Evolutionary conservation across 2,888 invertebrate genomes (phyloP).

Genomic region (Oligia latruncula): DNA sequence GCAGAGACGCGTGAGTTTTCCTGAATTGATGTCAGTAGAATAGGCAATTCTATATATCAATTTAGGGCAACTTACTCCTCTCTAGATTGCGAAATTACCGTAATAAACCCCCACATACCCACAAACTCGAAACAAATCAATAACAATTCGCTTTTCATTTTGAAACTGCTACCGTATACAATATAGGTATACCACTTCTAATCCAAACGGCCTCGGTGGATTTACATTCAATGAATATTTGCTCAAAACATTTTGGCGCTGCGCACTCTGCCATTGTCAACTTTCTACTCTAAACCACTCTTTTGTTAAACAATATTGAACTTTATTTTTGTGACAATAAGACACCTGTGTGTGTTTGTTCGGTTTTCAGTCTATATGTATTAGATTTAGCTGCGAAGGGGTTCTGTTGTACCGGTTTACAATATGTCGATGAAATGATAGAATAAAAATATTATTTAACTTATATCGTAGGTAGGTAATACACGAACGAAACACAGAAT

Average conservation of each 20-base stretch:
- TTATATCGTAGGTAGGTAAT: background rate
- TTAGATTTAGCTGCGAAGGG: conserved; percentile 72
- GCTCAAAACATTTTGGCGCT: conserved; percentile 84
- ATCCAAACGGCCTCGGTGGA: conserved; percentile 80
- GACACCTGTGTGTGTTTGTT: conserved; percentile 18
- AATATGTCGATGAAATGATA: conserved; percentile 62
- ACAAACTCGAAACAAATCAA: conserved; percentile 55
- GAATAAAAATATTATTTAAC: conserved; percentile 30
- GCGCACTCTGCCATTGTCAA: conserved; percentile 77
- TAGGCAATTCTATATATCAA: background rate
- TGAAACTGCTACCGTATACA: conserved; percentile 69
- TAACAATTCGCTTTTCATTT: conserved; percentile 65
- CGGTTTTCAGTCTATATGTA: conserved; percentile 65
- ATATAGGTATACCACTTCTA: conserved; percentile 77
- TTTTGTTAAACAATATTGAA: conserved; percentile 63
- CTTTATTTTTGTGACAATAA: conserved; percentile 62
- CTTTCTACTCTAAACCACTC: conserved; percentile 68
- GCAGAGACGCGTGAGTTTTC: background rate
- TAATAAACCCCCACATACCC: conserved; percentile 16
- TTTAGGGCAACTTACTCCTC: background rate
- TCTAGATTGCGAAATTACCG: background rate
- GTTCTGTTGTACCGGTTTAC: conserved; percentile 69
- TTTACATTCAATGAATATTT: conserved; percentile 88
- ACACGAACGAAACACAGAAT: background rate
- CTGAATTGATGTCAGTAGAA: background rate